A percentile compares a stretch with the other conserved stretches of the same genome.
Conservation (phyloP, 2,888 invertebrate genomes). For the Tipula unca region DNA sequence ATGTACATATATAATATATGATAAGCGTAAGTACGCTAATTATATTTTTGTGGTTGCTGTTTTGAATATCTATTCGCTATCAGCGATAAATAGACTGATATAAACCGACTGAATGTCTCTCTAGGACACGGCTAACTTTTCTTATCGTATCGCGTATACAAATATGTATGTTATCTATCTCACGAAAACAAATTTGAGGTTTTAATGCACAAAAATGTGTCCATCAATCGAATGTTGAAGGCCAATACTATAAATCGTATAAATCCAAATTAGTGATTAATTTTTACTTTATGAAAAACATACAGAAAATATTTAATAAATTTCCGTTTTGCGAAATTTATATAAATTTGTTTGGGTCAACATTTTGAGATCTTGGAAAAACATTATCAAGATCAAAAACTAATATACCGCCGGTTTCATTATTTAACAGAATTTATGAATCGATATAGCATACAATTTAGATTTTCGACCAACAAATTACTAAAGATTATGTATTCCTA, state of each 20-base stretch:
- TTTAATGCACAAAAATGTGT: background rate
- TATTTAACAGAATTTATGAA: background rate
- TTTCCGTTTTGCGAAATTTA: background rate
- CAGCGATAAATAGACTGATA: background rate
- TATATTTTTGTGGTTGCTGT: background rate
- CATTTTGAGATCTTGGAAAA: background rate
- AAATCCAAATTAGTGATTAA: background rate
- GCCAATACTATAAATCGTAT: background rate
- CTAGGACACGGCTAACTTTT: background rate
- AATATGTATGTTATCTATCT: background rate
- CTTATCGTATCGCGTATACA: background rate
- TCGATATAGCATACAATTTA: background rate
- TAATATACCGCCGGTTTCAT: background rate
- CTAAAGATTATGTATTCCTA: background rate
- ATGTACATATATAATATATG: too few relatives aligned
- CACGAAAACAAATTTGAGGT: too few relatives aligned
- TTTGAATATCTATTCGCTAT: background rate
- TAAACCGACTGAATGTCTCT: background rate
- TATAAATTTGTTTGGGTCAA: background rate
- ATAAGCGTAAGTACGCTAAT: too few relatives aligned
- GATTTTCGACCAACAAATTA: too few relatives aligned
- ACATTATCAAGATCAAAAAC: background rate
- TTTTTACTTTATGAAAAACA: background rate
- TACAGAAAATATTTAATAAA: background rate
- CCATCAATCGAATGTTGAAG: background rate